Conservation (phyloP, 2,113 vertebrate genomes). For the Puntigrus tetrazona region DNA sequence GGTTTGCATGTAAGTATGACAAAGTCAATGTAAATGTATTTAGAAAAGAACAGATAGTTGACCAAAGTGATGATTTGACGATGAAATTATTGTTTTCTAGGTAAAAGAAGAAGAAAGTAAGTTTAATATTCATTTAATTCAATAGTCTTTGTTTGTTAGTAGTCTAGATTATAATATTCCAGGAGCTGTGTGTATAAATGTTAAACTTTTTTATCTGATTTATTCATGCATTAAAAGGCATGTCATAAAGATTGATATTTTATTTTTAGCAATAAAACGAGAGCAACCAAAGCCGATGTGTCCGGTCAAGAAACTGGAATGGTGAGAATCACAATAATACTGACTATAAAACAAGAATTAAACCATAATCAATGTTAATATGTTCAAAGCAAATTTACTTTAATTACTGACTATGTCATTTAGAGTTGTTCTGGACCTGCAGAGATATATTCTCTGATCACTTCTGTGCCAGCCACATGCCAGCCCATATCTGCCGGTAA, state of each 20-base stretch:
- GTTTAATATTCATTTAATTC: not conserved
- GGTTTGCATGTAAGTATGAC: constrained; percentile 16
- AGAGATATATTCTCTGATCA: constrained; percentile 7
- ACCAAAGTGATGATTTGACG: not conserved
- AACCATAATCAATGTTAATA: not conserved
- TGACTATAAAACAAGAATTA: not conserved
- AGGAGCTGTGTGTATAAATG: not conserved
- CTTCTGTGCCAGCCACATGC: constrained; percentile 3
- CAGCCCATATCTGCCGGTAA: not conserved
- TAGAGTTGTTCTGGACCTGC: not conserved
- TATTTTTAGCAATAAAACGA: not conserved
- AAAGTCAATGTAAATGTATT: not conserved
- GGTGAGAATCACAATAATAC: not conserved
- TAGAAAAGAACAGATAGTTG: not conserved
- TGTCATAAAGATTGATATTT: not conserved
- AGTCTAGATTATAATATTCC: not conserved
- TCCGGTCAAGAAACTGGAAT: not conserved
- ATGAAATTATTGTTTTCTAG: constrained; percentile 8
- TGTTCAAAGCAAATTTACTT: not conserved
- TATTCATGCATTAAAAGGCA: not conserved
- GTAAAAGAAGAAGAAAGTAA: constrained; percentile 10
- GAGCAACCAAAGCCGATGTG: not conserved
- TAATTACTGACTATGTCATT: not conserved
- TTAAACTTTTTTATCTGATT: not conserved
- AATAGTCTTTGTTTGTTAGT: not conserved